Base-by-base conservation (phyloP, 2,113 vertebrate genomes). In the Polypterus bichir region DNA sequence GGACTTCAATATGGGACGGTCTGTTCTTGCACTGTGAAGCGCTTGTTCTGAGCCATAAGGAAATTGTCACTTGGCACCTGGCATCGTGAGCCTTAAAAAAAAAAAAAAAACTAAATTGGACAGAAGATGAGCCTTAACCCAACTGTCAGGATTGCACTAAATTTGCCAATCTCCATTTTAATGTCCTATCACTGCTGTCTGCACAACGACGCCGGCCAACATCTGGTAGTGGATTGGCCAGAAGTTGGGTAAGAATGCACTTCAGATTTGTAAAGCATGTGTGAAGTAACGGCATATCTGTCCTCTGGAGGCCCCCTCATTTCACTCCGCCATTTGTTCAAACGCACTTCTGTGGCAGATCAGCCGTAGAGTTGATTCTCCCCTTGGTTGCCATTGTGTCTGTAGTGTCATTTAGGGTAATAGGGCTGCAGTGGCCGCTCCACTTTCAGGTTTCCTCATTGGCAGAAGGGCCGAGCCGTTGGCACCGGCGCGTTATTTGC, bases 331-430 rank as follows among this genome's bases (percentile, higher is more conserved):
- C 90, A 92, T 94, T 95, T 92, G 86, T 87, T 89, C 83, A 81
- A 88, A 86, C 81, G 74, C 86, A 90, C 87, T 92, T 92, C 85
- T 84, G 89, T 84, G 77, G 84, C 79, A 67, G 71, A 76, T 73
- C 76, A 84, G 85, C 86, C 88, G 83, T 86, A 75, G 80, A 84
- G 86, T 86, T 94, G 88, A 96, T 98, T 91, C 91, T 90, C 91
- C 91, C 91, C 93, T 83, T 88, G 92, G 89, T 92, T 91, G 84
- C 89, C 78, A 85, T 94, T 97, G 88, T 82, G 88, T 89, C 88
- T 86, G 83, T 86, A 88, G 81, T 88, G 87, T 86, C 89, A 89
- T 91, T 91, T 88, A 88, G 86, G 87, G 83, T 91, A 90, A 91
- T 90, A 88, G 86, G 86, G 86, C 86, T 88, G 89, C 86, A 83